Conservation (phyloP, 2,888 invertebrate genomes). For the Limnephilus marmoratus region DNA sequence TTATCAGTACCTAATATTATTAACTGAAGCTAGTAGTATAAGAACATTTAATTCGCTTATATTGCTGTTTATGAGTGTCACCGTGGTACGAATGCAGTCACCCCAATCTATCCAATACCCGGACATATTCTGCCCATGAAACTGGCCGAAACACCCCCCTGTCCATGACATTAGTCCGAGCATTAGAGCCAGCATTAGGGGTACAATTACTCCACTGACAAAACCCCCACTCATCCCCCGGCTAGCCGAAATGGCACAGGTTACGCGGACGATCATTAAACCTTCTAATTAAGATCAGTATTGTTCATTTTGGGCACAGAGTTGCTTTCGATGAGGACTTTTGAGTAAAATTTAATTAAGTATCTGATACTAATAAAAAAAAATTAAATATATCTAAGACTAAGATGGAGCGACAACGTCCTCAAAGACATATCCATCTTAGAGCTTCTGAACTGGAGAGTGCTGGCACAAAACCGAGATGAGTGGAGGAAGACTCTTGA, state of each 20-base stretch:
- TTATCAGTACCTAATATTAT: too few relatives aligned
- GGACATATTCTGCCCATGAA: constrained; percentile 2
- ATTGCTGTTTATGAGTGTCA: neutral
- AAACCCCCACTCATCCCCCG: too few relatives aligned
- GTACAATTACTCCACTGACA: neutral
- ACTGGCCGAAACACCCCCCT: neutral
- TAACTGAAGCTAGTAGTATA: too few relatives aligned
- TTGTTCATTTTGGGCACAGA: neutral
- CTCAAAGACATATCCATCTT: too few relatives aligned
- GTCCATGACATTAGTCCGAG: too few relatives aligned
- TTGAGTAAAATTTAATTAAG: neutral
- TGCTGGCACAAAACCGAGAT: too few relatives aligned
- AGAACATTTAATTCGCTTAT: too few relatives aligned
- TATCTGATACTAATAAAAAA: neutral
- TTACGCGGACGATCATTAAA: neutral
- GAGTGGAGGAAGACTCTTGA: too few relatives aligned
- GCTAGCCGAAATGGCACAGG: neutral
- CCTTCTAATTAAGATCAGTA: neutral
- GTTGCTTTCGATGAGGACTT: neutral
- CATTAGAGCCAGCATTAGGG: neutral
- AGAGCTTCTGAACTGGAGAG: too few relatives aligned
- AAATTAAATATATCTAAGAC: too few relatives aligned
- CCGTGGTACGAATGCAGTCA: neutral
- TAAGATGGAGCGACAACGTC: too few relatives aligned
- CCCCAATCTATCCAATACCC: neutral